These are phyloP conservation scores for Microdon myrmicae DNA, from an alignment of 2,888 invertebrate genomes.

Conservation along the genomic window DNA sequence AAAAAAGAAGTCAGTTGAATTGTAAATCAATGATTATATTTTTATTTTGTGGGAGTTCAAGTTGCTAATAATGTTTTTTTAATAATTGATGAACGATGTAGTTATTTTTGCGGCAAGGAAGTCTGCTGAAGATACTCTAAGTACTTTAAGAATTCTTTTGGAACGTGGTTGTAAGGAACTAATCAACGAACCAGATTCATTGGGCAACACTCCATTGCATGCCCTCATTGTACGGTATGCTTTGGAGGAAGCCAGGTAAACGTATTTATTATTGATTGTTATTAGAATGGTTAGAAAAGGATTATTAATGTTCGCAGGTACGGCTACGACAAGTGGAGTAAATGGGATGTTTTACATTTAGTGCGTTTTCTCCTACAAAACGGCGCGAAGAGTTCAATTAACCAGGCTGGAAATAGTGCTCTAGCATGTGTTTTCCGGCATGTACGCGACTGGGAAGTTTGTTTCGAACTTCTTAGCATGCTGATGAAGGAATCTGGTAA, in stretches of 20 bases:
- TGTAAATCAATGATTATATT: too few species aligned
- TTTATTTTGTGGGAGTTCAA: too few species aligned
- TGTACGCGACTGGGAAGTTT: conserved; percentile 76
- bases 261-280: neutral
- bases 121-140: conserved; percentile 76
- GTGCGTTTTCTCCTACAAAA: conserved; percentile 73
- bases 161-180: conserved; percentile 79
- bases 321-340: conserved; percentile 77
- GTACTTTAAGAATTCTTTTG: conserved; percentile 75
- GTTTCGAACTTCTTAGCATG: conserved; percentile 67
- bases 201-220: conserved; percentile 80
- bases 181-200: conserved; percentile 77
- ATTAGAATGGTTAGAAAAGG: neutral
- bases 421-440: conserved; percentile 77
- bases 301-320: conserved; percentile 62
- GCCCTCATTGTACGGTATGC: conserved; percentile 74
- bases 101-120: conserved; percentile 77
- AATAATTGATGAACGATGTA: conserved; percentile 53
- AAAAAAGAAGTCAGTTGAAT: too few species aligned
- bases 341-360: conserved; percentile 79
- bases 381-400: conserved; percentile 75
- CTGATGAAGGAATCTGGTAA: conserved; percentile 66
- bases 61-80: too few species aligned
- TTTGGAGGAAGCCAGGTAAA: conserved; percentile 72
- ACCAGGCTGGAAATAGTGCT: conserved; percentile 76